Evolutionary conservation across 2,888 invertebrate genomes (phyloP).

Genomic region (Abrostola triplasia): DNA sequence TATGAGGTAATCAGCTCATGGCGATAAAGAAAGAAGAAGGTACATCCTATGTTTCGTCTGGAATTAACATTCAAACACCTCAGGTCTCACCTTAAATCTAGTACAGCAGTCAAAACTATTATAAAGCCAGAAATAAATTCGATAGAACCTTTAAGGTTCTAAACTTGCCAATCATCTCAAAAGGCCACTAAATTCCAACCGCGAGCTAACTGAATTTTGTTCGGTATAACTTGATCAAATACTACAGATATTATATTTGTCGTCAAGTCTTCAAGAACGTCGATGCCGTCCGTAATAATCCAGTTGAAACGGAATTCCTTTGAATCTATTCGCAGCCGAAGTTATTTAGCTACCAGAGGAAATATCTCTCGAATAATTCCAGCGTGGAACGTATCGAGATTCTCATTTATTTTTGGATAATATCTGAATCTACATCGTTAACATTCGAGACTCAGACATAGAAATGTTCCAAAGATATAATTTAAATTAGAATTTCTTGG

Average conservation of each 20-base stretch:
- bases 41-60: background rate
- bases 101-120: too few relatives aligned
- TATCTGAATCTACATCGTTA: slow-evolving; percentile 4
- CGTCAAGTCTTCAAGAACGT: slow-evolving; percentile 21
- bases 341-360: slow-evolving; percentile 48
- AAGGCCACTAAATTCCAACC: too few relatives aligned
- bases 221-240: slow-evolving; percentile 3
- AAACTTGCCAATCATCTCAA: too few relatives aligned
- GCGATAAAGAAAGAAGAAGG: background rate
- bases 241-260: slow-evolving; percentile 24
- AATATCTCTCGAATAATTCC: slow-evolving; percentile 45
- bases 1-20: too few relatives aligned
- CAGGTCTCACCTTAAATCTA: too few relatives aligned
- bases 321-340: slow-evolving; percentile 49
- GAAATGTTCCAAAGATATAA: background rate
- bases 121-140: too few relatives aligned
- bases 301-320: slow-evolving; percentile 46
- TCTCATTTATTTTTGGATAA: slow-evolving; percentile 25
- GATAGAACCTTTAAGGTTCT: too few relatives aligned
- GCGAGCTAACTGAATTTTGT: background rate
- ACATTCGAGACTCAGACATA: too few relatives aligned
- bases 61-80: too few relatives aligned
- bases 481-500: too few relatives aligned
- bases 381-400: slow-evolving; percentile 22
- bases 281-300: slow-evolving; percentile 33